These are phyloP conservation scores for Saccostrea echinata DNA, from an alignment of 1,140 invertebrate species.

Conservation along the genomic window DNA sequence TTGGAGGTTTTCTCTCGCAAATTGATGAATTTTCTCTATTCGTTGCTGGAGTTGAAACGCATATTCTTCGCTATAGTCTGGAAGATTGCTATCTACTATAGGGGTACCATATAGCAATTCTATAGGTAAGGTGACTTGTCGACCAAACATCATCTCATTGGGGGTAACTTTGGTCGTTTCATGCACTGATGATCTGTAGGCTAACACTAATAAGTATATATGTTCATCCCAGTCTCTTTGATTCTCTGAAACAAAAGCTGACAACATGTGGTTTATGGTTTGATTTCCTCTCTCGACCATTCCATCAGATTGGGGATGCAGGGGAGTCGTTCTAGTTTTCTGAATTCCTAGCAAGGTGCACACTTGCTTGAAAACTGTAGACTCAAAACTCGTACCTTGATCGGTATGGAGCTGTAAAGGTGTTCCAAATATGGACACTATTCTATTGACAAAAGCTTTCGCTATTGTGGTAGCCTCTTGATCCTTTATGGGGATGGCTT, in stretches of 20 bases:
- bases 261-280: slow-evolving; percentile 64
- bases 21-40: slow-evolving; percentile 36
- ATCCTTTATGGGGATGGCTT: too few relatives aligned
- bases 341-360: slow-evolving; percentile 54
- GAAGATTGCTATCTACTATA: neutral
- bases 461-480: slow-evolving; percentile 57
- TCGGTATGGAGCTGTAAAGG: slow-evolving; percentile 54
- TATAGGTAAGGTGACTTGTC: slow-evolving; percentile 40
- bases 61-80: slow-evolving; percentile 12
- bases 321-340: slow-evolving; percentile 53
- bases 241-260: slow-evolving; percentile 49
- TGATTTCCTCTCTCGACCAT: slow-evolving; percentile 65
- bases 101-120: slow-evolving; percentile 42
- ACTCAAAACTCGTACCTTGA: slow-evolving; percentile 57
- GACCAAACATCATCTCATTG: slow-evolving; percentile 52
- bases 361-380: slow-evolving; percentile 49
- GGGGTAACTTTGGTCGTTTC: slow-evolving; percentile 50
- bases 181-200: slow-evolving; percentile 51
- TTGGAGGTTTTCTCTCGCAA: slow-evolving; percentile 26
- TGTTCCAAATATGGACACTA: slow-evolving; percentile 63
- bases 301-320: slow-evolving; percentile 60
- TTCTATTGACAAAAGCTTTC: slow-evolving; percentile 63
- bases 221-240: slow-evolving; percentile 58
- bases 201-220: slow-evolving; percentile 53
- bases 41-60: neutral